Evolutionary conservation across 2,888 invertebrate genomes (phyloP).

Genomic region (Epinotia demarniana): DNA sequence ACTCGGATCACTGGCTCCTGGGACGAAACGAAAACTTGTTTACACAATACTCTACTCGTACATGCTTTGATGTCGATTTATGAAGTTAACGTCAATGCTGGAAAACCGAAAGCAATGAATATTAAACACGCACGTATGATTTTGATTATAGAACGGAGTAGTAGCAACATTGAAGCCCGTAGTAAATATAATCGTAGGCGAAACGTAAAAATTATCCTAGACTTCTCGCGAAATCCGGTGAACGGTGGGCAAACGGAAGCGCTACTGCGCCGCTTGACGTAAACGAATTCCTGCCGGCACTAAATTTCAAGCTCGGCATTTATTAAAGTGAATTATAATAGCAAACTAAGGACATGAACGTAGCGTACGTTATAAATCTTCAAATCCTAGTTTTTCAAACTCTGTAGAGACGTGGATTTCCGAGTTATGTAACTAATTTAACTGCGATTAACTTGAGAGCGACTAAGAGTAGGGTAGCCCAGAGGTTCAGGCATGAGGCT

Average conservation of each 20-base stretch:
- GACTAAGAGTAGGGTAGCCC: too few species aligned
- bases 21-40: constrained; percentile 54
- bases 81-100: constrained; percentile 32
- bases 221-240: constrained; percentile 45
- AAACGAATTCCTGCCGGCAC: constrained; percentile 18
- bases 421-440: background rate
- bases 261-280: constrained; percentile 21
- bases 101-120: constrained; percentile 9
- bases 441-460: background rate
- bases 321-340: constrained; percentile 22
- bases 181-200: constrained; percentile 23
- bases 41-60: constrained; percentile 45
- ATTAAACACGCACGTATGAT: background rate
- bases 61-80: constrained; percentile 49
- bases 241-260: constrained; percentile 25
- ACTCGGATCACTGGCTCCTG: constrained; percentile 53
- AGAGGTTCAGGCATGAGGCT: too few species aligned
- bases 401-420: background rate
- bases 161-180: constrained; percentile 22
- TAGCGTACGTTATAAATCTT: background rate
- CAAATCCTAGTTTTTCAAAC: background rate
- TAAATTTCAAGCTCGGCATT: constrained; percentile 19
- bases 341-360: constrained; percentile 1
- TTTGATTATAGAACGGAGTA: background rate
- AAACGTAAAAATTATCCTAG: constrained; percentile 50